Base-by-base conservation (phyloP, 2,797 vertebrate species). In the Pseudochirops corinnae region DNA sequence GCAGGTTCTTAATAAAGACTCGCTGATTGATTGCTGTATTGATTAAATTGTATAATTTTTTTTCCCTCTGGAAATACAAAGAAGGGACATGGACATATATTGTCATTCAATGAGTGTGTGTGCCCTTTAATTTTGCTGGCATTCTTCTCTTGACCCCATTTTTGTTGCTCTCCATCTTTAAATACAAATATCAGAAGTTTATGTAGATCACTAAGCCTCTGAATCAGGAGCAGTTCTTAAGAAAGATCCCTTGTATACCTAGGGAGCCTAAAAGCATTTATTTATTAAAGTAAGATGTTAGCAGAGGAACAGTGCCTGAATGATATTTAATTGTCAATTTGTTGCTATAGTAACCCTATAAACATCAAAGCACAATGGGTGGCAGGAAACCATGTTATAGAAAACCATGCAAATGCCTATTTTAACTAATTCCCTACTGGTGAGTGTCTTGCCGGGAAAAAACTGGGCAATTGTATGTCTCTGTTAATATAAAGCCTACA, bases 341-440 rank as follows among this genome's bases (percentile, higher is more conserved):
- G 95, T 98, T 97, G 95, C 96, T 95, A 52, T 96, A 92, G 95
- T 62, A 97, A 97, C 96, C 92, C 82, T 26, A 93, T 62, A 97
- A 95, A 94, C 90, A 96, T 50, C 33, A 33, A 50, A 94, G 93
- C 33, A 87, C 91, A 31, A 82, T 82, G 74, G 74, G 3, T 82
- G 39, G 39, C 93, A 60, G 90, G n/a, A 92, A 94, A 96, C 96
- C 93, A 96, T 92, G 95, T 95, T 94, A 50, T 10, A 60, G 91
- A 31, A 74, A 92, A 91, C 56, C 94, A 92, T 94, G 82, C n/a
- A 87, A 58, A 93, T 90, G 11, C 96, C 94, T 92, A 50, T 93
- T 92, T 94, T 92, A 94, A 94, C 96, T 90, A 94, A 92, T 92
- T 93, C 92, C 52, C 91, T 92, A 74, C 74, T 82, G 21, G 21